These are phyloP conservation scores for Clanis bilineata DNA, from an alignment of 2,888 invertebrate genomes.

Conservation along the genomic window DNA sequence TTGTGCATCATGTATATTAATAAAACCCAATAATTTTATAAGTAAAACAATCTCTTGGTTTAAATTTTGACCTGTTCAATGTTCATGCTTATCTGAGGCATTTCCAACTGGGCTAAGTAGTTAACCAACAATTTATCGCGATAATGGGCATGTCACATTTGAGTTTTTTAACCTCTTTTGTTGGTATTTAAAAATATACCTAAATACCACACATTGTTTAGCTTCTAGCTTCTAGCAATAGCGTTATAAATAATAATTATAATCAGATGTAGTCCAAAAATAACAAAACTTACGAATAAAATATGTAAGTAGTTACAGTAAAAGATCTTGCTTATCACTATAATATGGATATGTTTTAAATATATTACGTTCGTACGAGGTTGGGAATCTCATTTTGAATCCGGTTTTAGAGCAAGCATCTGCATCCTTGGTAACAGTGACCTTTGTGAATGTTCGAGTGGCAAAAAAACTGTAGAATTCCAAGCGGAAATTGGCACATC, in stretches of 20 bases:
- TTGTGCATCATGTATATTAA: not conserved
- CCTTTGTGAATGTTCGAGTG: constrained; percentile 36
- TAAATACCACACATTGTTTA: constrained; percentile 10
- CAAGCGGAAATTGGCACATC: constrained; percentile 35
- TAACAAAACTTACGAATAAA: no score
- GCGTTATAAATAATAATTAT: no score
- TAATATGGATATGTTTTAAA: not conserved
- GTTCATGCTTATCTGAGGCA: constrained; percentile 16
- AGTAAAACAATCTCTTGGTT: not conserved
- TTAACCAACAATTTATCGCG: constrained; percentile 14
- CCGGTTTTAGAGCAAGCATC: constrained; percentile 20
- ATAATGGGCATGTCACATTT: constrained; percentile 12
- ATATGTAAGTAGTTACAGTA: no score
- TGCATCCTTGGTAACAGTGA: constrained; percentile 41
- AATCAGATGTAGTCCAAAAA: no score
- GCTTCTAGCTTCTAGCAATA: no score
- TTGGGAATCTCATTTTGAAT: constrained; percentile 17
- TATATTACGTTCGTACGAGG: not conserved
- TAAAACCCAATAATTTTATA: not conserved
- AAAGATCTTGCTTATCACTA: no score
- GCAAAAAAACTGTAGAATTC: constrained; percentile 29
- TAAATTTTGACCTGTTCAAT: constrained; percentile 1
- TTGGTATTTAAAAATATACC: not conserved
- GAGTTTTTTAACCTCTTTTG: constrained; percentile 12
- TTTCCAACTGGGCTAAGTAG: constrained; percentile 12